phyloP scores from a whole-genome alignment of 2,888 invertebrate genomes.

The Sympetrum striolatum region DNA sequence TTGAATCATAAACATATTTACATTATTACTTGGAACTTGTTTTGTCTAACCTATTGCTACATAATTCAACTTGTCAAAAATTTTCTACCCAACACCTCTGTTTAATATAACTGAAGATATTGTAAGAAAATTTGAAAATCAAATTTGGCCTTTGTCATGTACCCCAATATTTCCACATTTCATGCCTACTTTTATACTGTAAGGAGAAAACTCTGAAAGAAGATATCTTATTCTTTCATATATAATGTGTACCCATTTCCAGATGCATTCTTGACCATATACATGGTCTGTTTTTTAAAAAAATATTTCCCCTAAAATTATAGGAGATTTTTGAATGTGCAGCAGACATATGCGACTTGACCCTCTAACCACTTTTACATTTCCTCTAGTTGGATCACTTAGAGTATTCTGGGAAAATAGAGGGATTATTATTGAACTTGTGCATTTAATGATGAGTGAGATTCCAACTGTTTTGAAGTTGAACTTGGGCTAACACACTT shows the following conservation, averaged over 20 bases:
- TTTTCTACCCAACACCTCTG: background rate
- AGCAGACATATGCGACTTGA: conserved; percentile 9
- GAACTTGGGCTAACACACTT: conserved; percentile 28
- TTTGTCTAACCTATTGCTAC: conserved; percentile 4
- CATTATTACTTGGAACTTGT: background rate
- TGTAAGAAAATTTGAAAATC: background rate
- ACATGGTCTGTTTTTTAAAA: conserved; percentile 3
- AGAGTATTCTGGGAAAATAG: conserved; percentile 29
- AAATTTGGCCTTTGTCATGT: background rate
- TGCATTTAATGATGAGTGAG: conserved; percentile 18
- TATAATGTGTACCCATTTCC: background rate
- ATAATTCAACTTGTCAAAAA: background rate
- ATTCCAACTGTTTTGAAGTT: conserved; percentile 1
- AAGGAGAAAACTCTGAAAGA: conserved; percentile 12
- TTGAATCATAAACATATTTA: background rate
- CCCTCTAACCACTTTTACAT: conserved; percentile 20
- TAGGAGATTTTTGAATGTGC: conserved; percentile 31
- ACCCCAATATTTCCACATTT: background rate
- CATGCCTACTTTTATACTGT: background rate
- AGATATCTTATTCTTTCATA: background rate
- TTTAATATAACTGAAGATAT: background rate
- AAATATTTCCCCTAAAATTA: conserved; percentile 4
- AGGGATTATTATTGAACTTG: conserved; percentile 21
- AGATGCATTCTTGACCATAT: background rate
- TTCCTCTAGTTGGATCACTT: conserved; percentile 12